phyloP scores from a whole-genome alignment of 2,888 invertebrate species.

The Catocala sponsa region DNA sequence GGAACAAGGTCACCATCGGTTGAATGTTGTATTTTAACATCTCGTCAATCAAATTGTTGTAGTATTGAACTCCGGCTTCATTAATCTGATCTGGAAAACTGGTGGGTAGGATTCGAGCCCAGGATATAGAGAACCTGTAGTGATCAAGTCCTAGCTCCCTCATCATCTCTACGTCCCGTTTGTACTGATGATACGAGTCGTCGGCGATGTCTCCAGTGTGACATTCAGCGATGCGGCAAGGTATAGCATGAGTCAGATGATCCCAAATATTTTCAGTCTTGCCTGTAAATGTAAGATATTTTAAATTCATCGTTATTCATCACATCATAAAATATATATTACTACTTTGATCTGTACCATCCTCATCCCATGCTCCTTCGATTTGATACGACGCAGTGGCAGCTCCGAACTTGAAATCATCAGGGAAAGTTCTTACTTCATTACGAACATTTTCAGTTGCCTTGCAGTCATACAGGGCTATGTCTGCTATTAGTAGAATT shows the following conservation, averaged over 20 bases:
- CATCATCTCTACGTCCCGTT: constrained; percentile 84
- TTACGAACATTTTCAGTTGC: background rate
- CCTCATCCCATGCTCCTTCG: constrained; percentile 61
- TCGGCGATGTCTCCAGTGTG: constrained; percentile 88
- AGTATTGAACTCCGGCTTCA: constrained; percentile 70
- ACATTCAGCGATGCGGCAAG: constrained; percentile 81
- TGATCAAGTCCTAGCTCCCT: constrained; percentile 78
- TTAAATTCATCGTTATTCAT: background rate
- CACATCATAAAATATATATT: background rate
- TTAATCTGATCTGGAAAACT: constrained; percentile 86
- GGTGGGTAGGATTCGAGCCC: constrained; percentile 89
- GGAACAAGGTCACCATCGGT: constrained; percentile 87
- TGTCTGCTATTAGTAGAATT: background rate
- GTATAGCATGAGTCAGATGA: constrained; percentile 77
- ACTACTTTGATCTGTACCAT: constrained; percentile 43
- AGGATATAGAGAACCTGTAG: constrained; percentile 89
- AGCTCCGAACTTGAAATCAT: constrained; percentile 53
- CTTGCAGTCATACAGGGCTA: constrained; percentile 9
- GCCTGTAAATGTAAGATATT: constrained; percentile 58
- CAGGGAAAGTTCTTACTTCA: constrained; percentile 27
- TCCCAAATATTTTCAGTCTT: constrained; percentile 90
- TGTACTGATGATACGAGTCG: constrained; percentile 89
- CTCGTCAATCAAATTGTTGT: constrained; percentile 84
- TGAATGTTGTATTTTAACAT: constrained; percentile 87
- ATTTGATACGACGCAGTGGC: constrained; percentile 60